Conservation (phyloP, 1,140 invertebrate genomes). For the Nilaparvata lugens region DNA sequence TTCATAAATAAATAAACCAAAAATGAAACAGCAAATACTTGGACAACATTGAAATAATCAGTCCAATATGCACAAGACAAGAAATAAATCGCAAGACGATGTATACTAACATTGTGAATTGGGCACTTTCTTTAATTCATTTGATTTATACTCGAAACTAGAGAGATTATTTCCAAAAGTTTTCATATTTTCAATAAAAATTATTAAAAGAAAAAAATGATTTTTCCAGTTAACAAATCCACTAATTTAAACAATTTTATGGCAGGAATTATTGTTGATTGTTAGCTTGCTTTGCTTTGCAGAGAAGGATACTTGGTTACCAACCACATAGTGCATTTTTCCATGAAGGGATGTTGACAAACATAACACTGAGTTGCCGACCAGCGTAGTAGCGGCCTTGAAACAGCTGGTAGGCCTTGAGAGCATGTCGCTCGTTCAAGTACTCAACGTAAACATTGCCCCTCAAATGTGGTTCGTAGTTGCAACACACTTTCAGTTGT, state of each 20-base stretch:
- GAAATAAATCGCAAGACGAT: too few relatives aligned
- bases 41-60: too few relatives aligned
- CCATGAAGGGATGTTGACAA: constrained; percentile 72
- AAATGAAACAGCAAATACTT: too few relatives aligned
- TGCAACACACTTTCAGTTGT: constrained; percentile 79
- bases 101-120: too few relatives aligned
- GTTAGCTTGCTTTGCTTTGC: background rate
- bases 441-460: constrained; percentile 90
- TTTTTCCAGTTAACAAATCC: too few relatives aligned
- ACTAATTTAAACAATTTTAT: background rate
- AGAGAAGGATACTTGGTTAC: constrained; percentile 20
- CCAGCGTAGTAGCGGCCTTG: constrained; percentile 87
- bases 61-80: too few relatives aligned
- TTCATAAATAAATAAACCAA: too few relatives aligned
- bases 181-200: too few relatives aligned
- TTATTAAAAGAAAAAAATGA: too few relatives aligned
- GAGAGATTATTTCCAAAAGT: too few relatives aligned
- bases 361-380: constrained; percentile 69
- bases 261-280: background rate
- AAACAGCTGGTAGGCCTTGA: constrained; percentile 62
- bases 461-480: constrained; percentile 73
- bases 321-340: constrained; percentile 81
- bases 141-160: too few relatives aligned
- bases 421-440: constrained; percentile 52
- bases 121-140: too few relatives aligned